Evolutionary conservation across 2,797 vertebrate genomes (phyloP).

Genomic region (Notoglanidium macrostoma): DNA sequence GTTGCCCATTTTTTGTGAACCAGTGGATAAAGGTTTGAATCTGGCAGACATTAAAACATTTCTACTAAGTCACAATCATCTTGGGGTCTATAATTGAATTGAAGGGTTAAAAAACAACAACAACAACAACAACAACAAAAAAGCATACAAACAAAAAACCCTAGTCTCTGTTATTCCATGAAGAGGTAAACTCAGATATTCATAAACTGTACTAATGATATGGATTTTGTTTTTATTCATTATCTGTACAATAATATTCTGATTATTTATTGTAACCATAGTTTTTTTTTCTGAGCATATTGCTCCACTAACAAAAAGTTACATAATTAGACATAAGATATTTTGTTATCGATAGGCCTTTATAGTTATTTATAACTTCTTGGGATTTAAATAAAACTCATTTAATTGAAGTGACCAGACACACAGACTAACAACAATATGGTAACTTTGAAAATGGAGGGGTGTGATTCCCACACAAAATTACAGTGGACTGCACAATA

Average conservation of each 20-base stretch:
- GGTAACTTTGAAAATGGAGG: neutral
- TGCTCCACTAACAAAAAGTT: neutral
- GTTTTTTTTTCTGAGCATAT: neutral
- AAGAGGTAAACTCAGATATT: neutral
- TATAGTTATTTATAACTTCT: neutral
- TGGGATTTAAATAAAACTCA: neutral
- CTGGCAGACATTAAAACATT: neutral
- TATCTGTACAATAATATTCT: neutral
- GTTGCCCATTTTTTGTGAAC: neutral
- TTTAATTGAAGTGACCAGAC: neutral
- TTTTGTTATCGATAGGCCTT: neutral
- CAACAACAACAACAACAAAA: too few relatives aligned
- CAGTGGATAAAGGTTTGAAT: neutral
- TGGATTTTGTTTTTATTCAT: neutral
- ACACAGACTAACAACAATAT: neutral
- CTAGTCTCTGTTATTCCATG: neutral
- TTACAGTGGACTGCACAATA: neutral
- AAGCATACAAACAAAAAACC: too few relatives aligned
- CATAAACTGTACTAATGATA: neutral
- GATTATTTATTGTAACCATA: neutral
- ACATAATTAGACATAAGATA: neutral
- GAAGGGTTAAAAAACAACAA: neutral
- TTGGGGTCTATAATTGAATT: neutral
- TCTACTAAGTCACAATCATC: neutral
- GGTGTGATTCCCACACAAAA: neutral